These are phyloP conservation scores for Crotophaga sulcirostris DNA, from an alignment of 2,113 vertebrate species.

Conservation along the genomic window DNA sequence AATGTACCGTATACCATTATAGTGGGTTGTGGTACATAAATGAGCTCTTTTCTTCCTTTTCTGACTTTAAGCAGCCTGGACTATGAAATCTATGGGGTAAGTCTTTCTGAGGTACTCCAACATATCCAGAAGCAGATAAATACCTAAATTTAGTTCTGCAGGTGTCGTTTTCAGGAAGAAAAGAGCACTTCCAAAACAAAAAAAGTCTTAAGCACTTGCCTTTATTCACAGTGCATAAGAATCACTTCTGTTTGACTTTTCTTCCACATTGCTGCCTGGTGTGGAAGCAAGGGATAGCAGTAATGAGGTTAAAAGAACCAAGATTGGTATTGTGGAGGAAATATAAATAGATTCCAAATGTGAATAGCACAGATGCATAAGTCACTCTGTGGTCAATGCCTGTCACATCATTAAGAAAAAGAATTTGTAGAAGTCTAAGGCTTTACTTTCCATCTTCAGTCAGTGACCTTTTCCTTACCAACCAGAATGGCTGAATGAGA, in stretches of 20 bases:
- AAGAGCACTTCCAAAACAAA: background rate
- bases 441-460: background rate
- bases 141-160: background rate
- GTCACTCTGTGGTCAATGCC: background rate
- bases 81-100: background rate
- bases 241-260: background rate
- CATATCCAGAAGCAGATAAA: background rate
- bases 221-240: background rate
- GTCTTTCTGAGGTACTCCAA: background rate
- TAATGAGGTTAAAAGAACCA: constrained; percentile 17
- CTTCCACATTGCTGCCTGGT: background rate
- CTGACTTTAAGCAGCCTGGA: background rate
- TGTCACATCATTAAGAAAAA: background rate
- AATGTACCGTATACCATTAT: background rate
- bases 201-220: background rate
- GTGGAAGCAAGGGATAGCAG: background rate
- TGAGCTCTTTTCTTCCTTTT: background rate
- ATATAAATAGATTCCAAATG: background rate
- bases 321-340: background rate
- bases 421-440: background rate
- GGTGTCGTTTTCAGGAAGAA: background rate
- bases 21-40: background rate
- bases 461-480: constrained; percentile 5
- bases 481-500: background rate
- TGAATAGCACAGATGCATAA: background rate